phyloP scores from a whole-genome alignment of 2,113 vertebrate species.

The Dinomys branickii region DNA sequence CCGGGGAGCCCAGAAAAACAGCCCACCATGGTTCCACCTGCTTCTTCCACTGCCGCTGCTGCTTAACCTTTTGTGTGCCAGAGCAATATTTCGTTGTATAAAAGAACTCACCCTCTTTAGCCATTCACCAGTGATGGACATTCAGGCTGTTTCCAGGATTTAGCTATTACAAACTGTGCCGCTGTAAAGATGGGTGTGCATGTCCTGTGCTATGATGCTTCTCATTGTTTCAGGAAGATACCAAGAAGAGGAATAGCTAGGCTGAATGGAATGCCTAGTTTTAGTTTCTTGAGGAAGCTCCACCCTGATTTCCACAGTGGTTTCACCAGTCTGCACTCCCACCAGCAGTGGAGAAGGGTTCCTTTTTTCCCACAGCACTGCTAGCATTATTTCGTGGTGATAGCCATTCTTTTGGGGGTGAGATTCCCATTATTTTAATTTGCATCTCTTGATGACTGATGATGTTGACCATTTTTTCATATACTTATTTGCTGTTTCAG shows the following conservation, averaged over 20 bases:
- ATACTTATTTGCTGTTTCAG: too few species aligned
- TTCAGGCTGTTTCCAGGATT: background rate
- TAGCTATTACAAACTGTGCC: background rate
- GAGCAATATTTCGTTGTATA: background rate
- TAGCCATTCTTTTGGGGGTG: too few species aligned
- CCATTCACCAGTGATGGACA: background rate
- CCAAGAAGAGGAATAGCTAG: background rate
- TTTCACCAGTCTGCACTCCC: too few species aligned
- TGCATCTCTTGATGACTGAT: too few species aligned
- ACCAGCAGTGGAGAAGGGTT: too few species aligned
- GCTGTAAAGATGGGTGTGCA: background rate
- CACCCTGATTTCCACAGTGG: too few species aligned
- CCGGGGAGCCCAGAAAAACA: background rate
- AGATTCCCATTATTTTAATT: too few species aligned
- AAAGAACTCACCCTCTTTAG: background rate
- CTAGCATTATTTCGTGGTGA: too few species aligned
- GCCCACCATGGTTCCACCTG: background rate
- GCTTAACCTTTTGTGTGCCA: background rate
- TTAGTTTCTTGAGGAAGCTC: too few species aligned
- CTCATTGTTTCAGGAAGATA: background rate
- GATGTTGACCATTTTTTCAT: too few species aligned
- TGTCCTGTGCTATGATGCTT: background rate
- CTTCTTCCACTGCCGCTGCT: background rate
- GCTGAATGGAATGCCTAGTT: background rate
- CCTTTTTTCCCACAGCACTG: too few species aligned